Evolutionary conservation across 2,888 invertebrate species (phyloP).

Genomic region (Volucella inanis): DNA sequence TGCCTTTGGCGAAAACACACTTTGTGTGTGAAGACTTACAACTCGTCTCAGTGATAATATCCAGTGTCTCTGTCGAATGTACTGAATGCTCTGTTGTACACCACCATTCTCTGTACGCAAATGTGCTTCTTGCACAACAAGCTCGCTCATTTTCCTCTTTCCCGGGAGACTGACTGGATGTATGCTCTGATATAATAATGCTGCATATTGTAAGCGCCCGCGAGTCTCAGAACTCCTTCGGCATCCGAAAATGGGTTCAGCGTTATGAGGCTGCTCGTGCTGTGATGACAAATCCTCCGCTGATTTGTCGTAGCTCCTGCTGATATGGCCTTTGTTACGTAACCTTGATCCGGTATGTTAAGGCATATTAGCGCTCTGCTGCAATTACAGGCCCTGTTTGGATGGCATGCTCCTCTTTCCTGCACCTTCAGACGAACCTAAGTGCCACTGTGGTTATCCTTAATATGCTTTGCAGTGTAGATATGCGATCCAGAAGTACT

Average conservation of each 20-base stretch:
- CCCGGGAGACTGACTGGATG: no score
- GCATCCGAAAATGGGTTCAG: constrained; percentile 24
- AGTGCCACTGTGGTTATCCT: neutral
- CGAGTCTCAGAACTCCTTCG: neutral
- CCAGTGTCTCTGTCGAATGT: no score
- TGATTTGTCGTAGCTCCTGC: neutral
- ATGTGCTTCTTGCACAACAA: no score
- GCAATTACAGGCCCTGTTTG: neutral
- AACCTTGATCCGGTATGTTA: neutral
- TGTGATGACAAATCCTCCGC: neutral
- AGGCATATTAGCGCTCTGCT: constrained; percentile 1
- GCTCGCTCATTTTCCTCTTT: no score
- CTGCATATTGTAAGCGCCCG: no score
- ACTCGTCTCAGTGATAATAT: no score
- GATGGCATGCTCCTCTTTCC: neutral
- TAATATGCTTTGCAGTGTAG: neutral
- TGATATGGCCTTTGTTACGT: neutral
- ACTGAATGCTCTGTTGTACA: no score
- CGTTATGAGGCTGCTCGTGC: neutral
- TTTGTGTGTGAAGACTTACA: no score
- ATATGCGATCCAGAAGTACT: neutral
- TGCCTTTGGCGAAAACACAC: no score
- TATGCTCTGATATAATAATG: no score
- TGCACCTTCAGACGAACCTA: neutral
- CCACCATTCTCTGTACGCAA: no score